Evolutionary conservation across 2,888 invertebrate species (phyloP), one percentile per base, ranked within the genome.

Genomic region (Ochropacha duplaris): DNA sequence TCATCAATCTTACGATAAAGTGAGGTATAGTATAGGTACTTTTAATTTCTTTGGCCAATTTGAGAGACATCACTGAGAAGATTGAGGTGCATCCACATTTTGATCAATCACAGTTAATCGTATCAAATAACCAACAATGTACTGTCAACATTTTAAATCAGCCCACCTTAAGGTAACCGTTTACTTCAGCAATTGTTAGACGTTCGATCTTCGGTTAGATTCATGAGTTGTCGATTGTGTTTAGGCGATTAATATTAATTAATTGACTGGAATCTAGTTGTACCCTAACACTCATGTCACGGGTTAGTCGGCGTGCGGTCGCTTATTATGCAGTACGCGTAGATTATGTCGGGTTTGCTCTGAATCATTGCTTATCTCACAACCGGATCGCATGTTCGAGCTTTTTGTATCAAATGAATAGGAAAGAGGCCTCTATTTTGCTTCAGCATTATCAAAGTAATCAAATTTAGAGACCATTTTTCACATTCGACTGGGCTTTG

Each of bases 251-350:
- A 34, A 14, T 34, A 34, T 14, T 4, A 14, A 14, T 6, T 1
- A 2, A 9, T 44, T 2, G 16, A 2, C 9, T 19, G 14, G 6
- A 39, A 39, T 39, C 39, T 39, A 2, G 39, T 4, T 44, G 19
- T 9, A 19, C 9, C 44, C 6, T 16, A 19, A 44, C 16, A 19
- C 16, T 44, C 19, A 19, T 44, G 44, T 44, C 44, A 44, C 44
- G 44, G 44, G 44, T 44, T 44, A 12, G 49, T 34, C 22, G 31
- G 8, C 55, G 36, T 49, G 54, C 39, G 22, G 26, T 57, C 61
- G 24, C 49, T 61, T 64, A 62, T 61, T 67, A 67, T 65, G 58
- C 59, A 55, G 54, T 54, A 44, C 62, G 57, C 65, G 71, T 60
- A 58, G 57, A 54, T 55, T 55, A 49, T 57, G n/a, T 36, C 36